phyloP scores from a whole-genome alignment of 2,888 invertebrate genomes.

The Oscheius sp. region DNA sequence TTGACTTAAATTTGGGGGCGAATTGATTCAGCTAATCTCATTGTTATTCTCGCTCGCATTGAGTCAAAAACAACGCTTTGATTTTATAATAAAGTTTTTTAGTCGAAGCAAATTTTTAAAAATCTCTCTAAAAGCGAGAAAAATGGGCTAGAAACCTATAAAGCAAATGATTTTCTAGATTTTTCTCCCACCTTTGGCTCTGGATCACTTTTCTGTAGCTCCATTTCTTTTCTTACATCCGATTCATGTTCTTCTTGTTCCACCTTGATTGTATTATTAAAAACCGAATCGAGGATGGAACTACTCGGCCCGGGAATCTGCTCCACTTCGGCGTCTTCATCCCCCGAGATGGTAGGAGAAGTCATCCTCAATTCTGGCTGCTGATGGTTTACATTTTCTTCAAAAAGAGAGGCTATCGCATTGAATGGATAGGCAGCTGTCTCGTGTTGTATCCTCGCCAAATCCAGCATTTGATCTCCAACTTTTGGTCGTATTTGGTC shows the following conservation, averaged over 20 bases:
- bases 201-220: constrained; percentile 20
- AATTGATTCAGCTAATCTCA: too few relatives aligned
- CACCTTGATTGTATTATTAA: constrained; percentile 9
- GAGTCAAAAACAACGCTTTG: too few relatives aligned
- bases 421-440: constrained; percentile 5
- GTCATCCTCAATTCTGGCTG: background rate
- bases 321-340: constrained; percentile 2
- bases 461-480: background rate
- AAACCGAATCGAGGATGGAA: constrained; percentile 10
- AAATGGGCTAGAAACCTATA: too few relatives aligned
- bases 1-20: too few relatives aligned
- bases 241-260: background rate
- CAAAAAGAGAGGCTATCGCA: constrained; percentile 20
- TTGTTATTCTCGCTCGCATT: too few relatives aligned
- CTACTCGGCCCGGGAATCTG: background rate
- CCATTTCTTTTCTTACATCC: too few relatives aligned
- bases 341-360: constrained; percentile 7
- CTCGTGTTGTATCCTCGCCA: constrained; percentile 19
- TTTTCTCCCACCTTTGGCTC: constrained; percentile 6
- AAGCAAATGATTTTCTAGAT: background rate
- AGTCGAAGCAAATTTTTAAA: too few relatives aligned
- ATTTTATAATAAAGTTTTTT: too few relatives aligned
- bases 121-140: too few relatives aligned
- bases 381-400: background rate
- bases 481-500: too few relatives aligned